A percentile compares a stretch with the other conserved stretches of the same genome.
phyloP scores from a whole-genome alignment of 37 sponge, comb jelly and placozoan genomes.

The Halisarca cf. caerulea region DNA sequence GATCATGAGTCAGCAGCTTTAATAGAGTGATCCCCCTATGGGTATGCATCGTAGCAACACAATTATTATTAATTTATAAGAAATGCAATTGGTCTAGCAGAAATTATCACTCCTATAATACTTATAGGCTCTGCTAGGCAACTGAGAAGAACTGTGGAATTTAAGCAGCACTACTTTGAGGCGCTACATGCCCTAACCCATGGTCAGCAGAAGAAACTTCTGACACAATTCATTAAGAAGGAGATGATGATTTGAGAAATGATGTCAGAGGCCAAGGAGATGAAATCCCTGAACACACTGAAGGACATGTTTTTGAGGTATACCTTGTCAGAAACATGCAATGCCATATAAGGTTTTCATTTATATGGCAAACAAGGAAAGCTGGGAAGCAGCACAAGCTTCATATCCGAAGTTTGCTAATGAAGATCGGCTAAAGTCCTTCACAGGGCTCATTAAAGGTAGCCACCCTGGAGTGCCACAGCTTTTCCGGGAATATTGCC shows the following conservation, averaged over 20 bases:
- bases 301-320: slow-evolving; percentile 3
- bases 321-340: background rate
- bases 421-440: background rate
- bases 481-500: background rate
- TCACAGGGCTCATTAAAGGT: background rate
- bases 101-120: too few species aligned
- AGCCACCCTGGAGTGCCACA: background rate
- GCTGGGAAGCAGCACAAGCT: background rate
- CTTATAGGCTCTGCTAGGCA: too few species aligned
- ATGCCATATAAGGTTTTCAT: background rate
- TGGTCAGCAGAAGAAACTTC: background rate
- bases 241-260: background rate
- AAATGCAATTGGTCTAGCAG: too few species aligned
- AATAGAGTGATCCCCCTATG: too few species aligned
- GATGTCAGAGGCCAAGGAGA: slow-evolving; percentile 1
- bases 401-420: background rate
- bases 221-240: background rate
- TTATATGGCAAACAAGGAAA: background rate
- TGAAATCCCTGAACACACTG: background rate
- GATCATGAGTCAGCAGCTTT: too few species aligned
- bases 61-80: too few species aligned
- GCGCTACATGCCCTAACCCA: background rate
- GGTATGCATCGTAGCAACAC: too few species aligned
- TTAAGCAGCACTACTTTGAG: background rate
- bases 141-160: background rate